phyloP scores from a whole-genome alignment of 2,797 vertebrate genomes.

The Poeciliopsis gracilis region DNA sequence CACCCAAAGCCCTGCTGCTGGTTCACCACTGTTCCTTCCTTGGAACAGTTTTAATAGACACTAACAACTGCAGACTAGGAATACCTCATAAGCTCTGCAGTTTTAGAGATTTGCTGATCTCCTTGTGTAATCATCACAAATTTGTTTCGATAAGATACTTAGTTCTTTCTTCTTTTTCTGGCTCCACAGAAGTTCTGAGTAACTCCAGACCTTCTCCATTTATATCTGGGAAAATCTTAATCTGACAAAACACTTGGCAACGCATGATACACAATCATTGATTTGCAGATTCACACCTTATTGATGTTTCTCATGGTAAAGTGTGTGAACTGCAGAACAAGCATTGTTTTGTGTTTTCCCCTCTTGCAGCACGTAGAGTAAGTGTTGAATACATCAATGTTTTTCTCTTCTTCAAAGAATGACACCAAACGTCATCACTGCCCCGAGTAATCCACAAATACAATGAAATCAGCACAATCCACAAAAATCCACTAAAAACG shows the following conservation, averaged over 20 bases:
- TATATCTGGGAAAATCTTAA: constrained; percentile 39
- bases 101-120: neutral
- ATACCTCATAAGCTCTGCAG: neutral
- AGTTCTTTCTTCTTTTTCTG: neutral
- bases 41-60: neutral
- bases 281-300: constrained; percentile 39
- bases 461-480: neutral
- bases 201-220: constrained; percentile 18
- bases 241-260: constrained; percentile 27
- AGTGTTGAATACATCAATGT: neutral
- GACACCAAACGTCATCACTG: neutral
- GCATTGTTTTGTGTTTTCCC: constrained; percentile 4
- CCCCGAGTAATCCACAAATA: neutral
- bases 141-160: neutral
- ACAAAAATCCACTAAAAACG: neutral
- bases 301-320: constrained; percentile 40
- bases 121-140: neutral
- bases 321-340: constrained; percentile 50
- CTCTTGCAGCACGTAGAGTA: neutral
- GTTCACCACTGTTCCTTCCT: neutral
- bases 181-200: neutral
- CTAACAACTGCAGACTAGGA: neutral
- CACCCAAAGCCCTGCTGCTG: neutral
- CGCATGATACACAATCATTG: constrained; percentile 38
- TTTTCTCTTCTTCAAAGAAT: neutral